Evolutionary conservation across 1,140 invertebrate species (phyloP), one percentile per base, ranked within the genome.

Genomic region (Drosophila bifasciata): DNA sequence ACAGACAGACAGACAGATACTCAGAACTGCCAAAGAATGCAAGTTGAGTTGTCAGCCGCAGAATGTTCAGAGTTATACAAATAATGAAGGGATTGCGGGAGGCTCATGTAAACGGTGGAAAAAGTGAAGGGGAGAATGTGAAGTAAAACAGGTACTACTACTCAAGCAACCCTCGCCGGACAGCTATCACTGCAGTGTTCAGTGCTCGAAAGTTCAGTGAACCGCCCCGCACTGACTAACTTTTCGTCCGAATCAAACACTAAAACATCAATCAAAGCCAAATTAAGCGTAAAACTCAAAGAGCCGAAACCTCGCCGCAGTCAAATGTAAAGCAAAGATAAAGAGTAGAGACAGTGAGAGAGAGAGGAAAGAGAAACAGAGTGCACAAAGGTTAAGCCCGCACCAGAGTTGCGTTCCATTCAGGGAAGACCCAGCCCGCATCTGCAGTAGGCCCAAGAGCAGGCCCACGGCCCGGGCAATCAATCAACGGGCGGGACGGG

Each of bases 181-280:
- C 8, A 28, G 28, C 8, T 2, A 21, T 17, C 49, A 44, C 7
- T 68, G 66, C 66, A 68, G 17, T 39, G 32, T 0, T 0, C 32
- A 2, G n/a, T 11, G 32, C 32, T 60, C 69, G 50, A 49, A 62
- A 61, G 83, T 81, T 86, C 78, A 86, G 9, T 88, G 81, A 86
- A 86, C 83, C 56, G 19, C 9, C 53, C 21, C 53, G 69, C 63
- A 40, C 55, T 48, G 52, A 55, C 70, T 68, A 68, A 68, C 45
- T 63, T 56, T 55, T 55, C 70, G 45, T 51, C 45, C 43, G 61
- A 52, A 67, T 56, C 53, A 50, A 66, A 53, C 39, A 41, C 83
- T 78, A 83, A 88, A 72, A 79, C 83, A 86, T 86, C 78, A 86
- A 86, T 86, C 83, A 83, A 78, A 88, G 83, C 74, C 83, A 86